Evolutionary conservation across 1,140 invertebrate species (phyloP), one percentile per base, ranked within the genome.

Genomic region (Calliphora vicina): DNA sequence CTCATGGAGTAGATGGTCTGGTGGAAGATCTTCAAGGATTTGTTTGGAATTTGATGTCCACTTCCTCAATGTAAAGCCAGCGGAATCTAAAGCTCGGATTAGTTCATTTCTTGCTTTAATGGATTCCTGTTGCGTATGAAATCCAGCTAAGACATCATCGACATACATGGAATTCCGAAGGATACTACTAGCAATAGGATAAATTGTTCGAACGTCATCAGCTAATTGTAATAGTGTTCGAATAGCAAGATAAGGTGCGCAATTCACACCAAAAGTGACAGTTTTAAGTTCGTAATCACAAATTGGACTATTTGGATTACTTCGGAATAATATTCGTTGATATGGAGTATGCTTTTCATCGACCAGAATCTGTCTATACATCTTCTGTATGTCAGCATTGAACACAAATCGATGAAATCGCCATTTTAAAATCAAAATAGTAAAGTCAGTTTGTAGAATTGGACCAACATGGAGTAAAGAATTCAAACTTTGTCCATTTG

Each of bases 41-140:
- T 29, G 2, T 35, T 20, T 35, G 61, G 15, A 72, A 43, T 82
- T 82, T 6, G 61, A 25, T 5, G 67, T 82, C 61, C 61, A 72
- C 61, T 82, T 82, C n/a, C n/a, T 72, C 81, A 81, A 26, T 26
- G 25, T 1, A 27, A 81, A 81, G 17, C 45, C 45, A 57, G 45
- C 45, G 26, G 25, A 15, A 27, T 73, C 25, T 25, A 73, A 27
- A 15, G 23, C 71, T 9, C 12, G 71, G 10, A 29, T 73, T 10
- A 73, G 13, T 27, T 73, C 20, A 13, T 15, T 10, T 73, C 9
- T 73, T 26, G 26, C 26, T 13, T 25, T 15, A 27, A 15, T 15
- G 9, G 71, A 26, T 73, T 27, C 26, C 45, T 57, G 0, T n/a
- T 57, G 13, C 13, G 45, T 57, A 57, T 57, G 45, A n/a, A n/a